These are phyloP conservation scores for Lithophane ornitopus DNA, from an alignment of 2,888 invertebrate genomes.

Conservation along the genomic window DNA sequence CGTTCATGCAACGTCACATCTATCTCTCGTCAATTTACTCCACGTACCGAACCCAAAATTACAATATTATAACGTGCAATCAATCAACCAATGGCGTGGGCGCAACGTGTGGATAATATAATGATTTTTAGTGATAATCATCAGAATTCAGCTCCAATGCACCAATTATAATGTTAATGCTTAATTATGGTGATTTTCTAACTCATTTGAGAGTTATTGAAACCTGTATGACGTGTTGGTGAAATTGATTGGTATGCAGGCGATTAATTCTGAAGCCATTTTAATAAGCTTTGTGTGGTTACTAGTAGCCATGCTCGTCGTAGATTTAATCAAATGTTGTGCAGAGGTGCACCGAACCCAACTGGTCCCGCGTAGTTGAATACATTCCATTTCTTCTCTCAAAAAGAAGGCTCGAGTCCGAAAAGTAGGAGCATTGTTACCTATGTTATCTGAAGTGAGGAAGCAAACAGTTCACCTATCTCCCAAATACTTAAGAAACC, in stretches of 20 bases:
- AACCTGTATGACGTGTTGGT: conserved; percentile 16
- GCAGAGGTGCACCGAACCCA: background rate
- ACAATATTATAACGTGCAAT: conserved; percentile 55
- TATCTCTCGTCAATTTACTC: conserved; percentile 38
- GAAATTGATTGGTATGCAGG: conserved; percentile 20
- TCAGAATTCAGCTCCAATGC: conserved; percentile 47
- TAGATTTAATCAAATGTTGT: background rate
- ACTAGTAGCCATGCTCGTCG: background rate
- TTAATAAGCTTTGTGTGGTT: conserved; percentile 2
- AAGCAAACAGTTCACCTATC: background rate
- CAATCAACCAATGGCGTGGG: conserved; percentile 64
- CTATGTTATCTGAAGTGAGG: background rate
- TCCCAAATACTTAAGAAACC: background rate
- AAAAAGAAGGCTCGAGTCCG: background rate
- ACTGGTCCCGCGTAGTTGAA: background rate
- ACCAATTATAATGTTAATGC: conserved; percentile 45
- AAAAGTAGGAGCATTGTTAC: background rate
- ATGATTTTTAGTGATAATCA: conserved; percentile 63
- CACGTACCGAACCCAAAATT: conserved; percentile 42
- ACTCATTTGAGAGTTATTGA: conserved; percentile 34
- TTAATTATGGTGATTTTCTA: conserved; percentile 36
- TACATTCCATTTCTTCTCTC: background rate
- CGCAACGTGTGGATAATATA: conserved; percentile 42
- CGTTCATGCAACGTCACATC: conserved; percentile 15
- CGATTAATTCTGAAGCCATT: conserved; percentile 16